Conservation (phyloP, 2,113 vertebrate species). For the Eclectus roratus region DNA sequence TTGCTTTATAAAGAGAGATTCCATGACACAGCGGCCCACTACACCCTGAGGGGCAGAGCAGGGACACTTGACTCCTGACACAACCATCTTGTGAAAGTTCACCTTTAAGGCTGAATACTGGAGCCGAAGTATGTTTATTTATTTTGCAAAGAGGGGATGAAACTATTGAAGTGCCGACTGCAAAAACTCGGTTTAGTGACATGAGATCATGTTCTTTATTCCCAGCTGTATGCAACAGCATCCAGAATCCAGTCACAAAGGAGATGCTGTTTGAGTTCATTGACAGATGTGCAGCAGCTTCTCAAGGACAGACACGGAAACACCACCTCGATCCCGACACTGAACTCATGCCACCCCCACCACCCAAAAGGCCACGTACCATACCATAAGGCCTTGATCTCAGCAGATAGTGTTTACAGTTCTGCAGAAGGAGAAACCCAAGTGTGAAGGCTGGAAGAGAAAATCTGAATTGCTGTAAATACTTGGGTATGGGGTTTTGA, state of each 20-base stretch:
- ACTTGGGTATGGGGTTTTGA: conserved; percentile 24
- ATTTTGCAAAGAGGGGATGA: neutral
- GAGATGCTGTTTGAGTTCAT: conserved; percentile 92
- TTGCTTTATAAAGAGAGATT: neutral
- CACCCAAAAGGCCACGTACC: conserved; percentile 87
- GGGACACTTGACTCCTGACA: neutral
- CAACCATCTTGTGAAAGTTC: neutral
- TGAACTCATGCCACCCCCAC: conserved; percentile 95
- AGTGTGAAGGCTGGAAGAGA: neutral
- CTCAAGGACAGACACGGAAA: conserved; percentile 82
- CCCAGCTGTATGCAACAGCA: conserved; percentile 95
- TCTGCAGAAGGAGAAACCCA: conserved; percentile 40
- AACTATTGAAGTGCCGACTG: neutral
- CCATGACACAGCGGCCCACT: fast-evolving
- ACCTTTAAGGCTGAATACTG: neutral
- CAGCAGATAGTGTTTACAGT: conserved; percentile 17
- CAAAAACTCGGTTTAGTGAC: neutral
- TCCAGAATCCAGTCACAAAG: conserved; percentile 94
- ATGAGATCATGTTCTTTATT: conserved; percentile 16
- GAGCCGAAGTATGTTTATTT: neutral
- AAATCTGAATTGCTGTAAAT: conserved; percentile 66
- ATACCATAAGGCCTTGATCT: conserved; percentile 67
- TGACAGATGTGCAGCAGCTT: conserved; percentile 81
- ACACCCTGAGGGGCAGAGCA: neutral
- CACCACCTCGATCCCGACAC: conserved; percentile 87